These are phyloP conservation scores for cattle (Bos taurus) DNA, from an alignment of 2,113 vertebrate species.

Conservation along the genomic window ARS-UCD2.0 NC_037342.1:67128001-67128500, in stretches of 20 bases:
- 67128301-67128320: not conserved
- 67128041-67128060: not conserved
- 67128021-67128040: conserved; percentile 6
- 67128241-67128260: not conserved
- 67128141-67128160: not conserved
- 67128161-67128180: rapidly evolving
- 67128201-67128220: not conserved
- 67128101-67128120: not conserved
- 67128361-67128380: not conserved
- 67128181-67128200: not conserved
- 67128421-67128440: not conserved
- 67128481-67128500: not conserved
- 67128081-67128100: conserved; percentile 40
- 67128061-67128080: conserved; percentile 48
- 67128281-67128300: not conserved
- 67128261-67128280: not conserved
- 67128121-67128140: not conserved
- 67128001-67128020: conserved; percentile 59
- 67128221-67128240: not conserved
- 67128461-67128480: not conserved
- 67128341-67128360: not conserved
- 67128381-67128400: not conserved
- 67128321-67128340: not conserved
- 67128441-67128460: not conserved
- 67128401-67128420: not conserved